A percentile compares a stretch with the other conserved stretches of the same genome.
Evolutionary conservation across 2,888 invertebrate species (phyloP).

Genomic region (Epistrophella euchroma): DNA sequence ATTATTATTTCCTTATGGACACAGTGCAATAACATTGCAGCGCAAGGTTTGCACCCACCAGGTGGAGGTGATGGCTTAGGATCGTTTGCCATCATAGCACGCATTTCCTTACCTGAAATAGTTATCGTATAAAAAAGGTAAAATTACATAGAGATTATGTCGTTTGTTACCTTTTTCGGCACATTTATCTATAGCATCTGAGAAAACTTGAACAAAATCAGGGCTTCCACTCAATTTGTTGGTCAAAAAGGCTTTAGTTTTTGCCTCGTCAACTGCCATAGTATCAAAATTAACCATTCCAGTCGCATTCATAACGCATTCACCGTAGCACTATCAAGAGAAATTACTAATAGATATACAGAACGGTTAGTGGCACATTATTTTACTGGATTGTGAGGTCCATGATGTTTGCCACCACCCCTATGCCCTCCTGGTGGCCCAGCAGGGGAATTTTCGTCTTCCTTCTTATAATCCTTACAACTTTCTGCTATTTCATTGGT

Average conservation of each 20-base stretch:
- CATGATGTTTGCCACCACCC: not conserved
- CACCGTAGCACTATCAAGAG: conserved; percentile 45
- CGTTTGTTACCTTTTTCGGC: conserved; percentile 27
- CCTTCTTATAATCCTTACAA: conserved; percentile 12
- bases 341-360: not conserved
- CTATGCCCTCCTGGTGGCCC: not conserved
- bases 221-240: not conserved
- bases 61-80: conserved; percentile 40
- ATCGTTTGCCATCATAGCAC: conserved; percentile 17
- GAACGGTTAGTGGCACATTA: not conserved
- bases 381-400: not conserved
- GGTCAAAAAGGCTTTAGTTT: conserved; percentile 25
- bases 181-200: conserved; percentile 37
- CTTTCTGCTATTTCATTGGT: conserved; percentile 7
- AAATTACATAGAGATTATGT: not conserved
- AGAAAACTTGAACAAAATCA: conserved; percentile 32
- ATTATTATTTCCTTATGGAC: conserved; percentile 15
- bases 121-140: no score
- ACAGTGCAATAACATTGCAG: conserved; percentile 46
- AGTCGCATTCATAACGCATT: conserved; percentile 56
- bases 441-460: not conserved
- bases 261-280: conserved; percentile 30
- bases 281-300: conserved; percentile 30
- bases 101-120: conserved; percentile 35
- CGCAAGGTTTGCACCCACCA: conserved; percentile 41